Evolutionary conservation across 1,140 invertebrate genomes (phyloP).

Genomic region (Stegodyphus mimosarum): DNA sequence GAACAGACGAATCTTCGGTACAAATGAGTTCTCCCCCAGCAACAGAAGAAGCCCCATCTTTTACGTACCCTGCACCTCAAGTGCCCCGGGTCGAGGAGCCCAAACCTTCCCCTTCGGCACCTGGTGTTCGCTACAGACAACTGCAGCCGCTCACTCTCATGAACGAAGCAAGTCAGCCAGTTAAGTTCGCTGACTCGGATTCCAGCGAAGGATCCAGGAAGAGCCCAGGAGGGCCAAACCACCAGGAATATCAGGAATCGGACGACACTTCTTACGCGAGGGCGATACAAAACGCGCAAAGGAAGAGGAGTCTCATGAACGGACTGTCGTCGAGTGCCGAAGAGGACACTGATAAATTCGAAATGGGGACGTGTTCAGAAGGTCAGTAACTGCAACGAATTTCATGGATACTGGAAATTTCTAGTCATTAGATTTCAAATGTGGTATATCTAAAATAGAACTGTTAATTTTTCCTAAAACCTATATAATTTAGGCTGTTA

Average conservation of each 20-base stretch:
- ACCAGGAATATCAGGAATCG: conserved; percentile 47
- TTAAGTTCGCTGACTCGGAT: conserved; percentile 44
- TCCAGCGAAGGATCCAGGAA: conserved; percentile 42
- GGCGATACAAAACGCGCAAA: conserved; percentile 61
- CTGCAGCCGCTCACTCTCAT: conserved; percentile 34
- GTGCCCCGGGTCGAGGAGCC: conserved; percentile 25
- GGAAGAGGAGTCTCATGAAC: conserved; percentile 49
- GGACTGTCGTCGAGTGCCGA: conserved; percentile 62
- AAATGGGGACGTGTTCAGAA: conserved; percentile 56
- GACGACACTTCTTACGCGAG: conserved; percentile 64
- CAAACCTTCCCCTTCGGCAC: conserved; percentile 3
- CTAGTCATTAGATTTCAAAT: no score
- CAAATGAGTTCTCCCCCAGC: conserved; percentile 50
- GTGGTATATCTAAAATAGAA: no score
- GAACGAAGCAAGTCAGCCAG: conserved; percentile 40
- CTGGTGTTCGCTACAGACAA: conserved; percentile 17
- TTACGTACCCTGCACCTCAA: conserved; percentile 15
- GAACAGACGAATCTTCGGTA: conserved; percentile 54
- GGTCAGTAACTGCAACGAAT: conserved; percentile 5
- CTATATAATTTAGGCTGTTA: no score
- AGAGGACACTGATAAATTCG: conserved; percentile 60
- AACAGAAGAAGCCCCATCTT: conserved; percentile 10
- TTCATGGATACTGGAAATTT: no score
- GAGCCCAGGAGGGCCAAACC: not conserved
- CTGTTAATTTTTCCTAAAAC: no score